phyloP scores from a whole-genome alignment of 2,113 vertebrate species.

The Indicator maculatus region DNA sequence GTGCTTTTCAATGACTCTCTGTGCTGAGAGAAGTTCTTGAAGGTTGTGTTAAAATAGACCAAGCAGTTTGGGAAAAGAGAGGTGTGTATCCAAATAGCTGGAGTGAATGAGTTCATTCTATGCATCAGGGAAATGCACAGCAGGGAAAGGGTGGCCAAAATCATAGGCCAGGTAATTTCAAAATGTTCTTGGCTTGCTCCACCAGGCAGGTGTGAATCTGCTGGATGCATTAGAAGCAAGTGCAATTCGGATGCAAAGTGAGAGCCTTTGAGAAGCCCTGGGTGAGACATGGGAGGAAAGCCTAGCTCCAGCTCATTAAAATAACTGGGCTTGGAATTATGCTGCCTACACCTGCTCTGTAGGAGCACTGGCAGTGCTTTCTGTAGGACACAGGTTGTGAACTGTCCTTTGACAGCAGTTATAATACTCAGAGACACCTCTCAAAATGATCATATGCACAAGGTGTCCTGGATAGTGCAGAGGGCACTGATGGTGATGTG shows the following conservation, averaged over 20 bases:
- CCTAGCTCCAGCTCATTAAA: neutral
- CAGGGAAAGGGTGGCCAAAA: neutral
- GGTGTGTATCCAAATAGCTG: neutral
- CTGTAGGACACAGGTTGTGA: neutral
- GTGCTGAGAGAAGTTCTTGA: neutral
- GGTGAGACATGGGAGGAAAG: neutral
- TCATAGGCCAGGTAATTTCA: constrained; percentile 39
- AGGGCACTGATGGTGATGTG: neutral
- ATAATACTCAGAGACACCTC: neutral
- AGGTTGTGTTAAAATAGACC: neutral
- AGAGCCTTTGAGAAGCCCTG: constrained; percentile 4
- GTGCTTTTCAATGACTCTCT: constrained; percentile 33
- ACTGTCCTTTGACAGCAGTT: neutral
- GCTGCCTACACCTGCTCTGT: neutral
- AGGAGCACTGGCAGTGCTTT: neutral
- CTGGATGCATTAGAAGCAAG: neutral
- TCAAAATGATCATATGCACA: accelerated
- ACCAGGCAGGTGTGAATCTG: constrained; percentile 45
- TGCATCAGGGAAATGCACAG: neutral
- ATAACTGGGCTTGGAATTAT: neutral
- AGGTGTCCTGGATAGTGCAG: neutral
- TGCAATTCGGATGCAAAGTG: neutral
- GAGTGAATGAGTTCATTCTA: constrained; percentile 54
- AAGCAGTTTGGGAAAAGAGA: neutral
- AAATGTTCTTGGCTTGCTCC: constrained; percentile 43